Percentiles rank a stretch among this genome's conserved stretches.
phyloP scores from a whole-genome alignment of 2,888 invertebrate genomes.

The Andrena minutula region DNA sequence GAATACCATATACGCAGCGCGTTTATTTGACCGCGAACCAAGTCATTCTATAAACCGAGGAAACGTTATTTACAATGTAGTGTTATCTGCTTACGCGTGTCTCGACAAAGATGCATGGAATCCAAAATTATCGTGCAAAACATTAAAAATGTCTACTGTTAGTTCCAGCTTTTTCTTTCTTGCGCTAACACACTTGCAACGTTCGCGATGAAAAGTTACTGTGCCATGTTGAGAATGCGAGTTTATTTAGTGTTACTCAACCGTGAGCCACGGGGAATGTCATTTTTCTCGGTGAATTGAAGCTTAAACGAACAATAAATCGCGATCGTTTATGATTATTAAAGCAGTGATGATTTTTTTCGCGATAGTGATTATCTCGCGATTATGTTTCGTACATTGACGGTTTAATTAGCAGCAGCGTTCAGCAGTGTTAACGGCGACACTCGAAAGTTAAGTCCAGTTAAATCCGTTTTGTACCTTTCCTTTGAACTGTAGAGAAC shows the following conservation, averaged over 20 bases:
- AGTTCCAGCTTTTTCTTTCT: conserved; percentile 72
- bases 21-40: not conserved
- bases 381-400: conserved; percentile 31
- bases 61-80: conserved; percentile 2
- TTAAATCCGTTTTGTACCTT: not conserved
- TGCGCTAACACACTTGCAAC: conserved; percentile 54
- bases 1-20: not conserved
- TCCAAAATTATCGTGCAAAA: conserved; percentile 71
- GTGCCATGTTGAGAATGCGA: not conserved
- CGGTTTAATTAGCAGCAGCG: not conserved
- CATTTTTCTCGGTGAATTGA: not conserved
- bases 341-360: not conserved
- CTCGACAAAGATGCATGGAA: conserved; percentile 61
- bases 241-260: not conserved
- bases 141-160: conserved; percentile 76
- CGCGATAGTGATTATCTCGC: conserved; percentile 22
- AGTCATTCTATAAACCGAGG: not conserved
- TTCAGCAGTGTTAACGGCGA: not conserved
- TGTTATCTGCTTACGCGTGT: conserved; percentile 57
- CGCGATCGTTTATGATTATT: not conserved
- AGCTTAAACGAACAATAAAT: not conserved
- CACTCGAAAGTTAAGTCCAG: not conserved
- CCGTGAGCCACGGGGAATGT: not conserved
- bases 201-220: conserved; percentile 47
- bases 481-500: not conserved